Percentiles rank a stretch among this genome's conserved stretches.
phyloP scores from a whole-genome alignment of 2,797 vertebrate species.

The Chelonia mydas region DNA sequence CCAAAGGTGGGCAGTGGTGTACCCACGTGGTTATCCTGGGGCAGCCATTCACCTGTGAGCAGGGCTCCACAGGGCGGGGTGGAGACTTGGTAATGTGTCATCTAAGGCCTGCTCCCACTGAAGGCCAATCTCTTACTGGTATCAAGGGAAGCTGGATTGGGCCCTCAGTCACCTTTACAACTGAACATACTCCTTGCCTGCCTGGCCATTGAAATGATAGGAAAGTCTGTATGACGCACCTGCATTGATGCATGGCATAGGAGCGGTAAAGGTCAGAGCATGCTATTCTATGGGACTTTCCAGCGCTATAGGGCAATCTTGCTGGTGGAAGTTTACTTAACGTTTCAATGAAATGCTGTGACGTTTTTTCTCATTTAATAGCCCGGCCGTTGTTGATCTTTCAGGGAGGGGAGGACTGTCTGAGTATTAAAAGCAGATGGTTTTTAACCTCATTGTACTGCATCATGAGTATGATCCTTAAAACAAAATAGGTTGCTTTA shows the following conservation, averaged over 20 bases:
- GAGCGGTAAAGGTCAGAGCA: background rate
- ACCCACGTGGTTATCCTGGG: background rate
- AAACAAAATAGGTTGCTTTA: background rate
- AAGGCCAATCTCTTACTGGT: fast-evolving
- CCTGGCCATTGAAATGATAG: background rate
- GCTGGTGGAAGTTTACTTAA: background rate
- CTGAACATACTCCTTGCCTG: background rate
- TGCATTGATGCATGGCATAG: background rate
- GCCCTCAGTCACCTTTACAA: background rate
- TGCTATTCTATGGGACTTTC: fast-evolving
- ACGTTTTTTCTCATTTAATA: background rate
- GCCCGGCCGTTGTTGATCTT: background rate
- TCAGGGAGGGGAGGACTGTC: background rate
- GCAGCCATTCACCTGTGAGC: background rate
- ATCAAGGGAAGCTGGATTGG: background rate
- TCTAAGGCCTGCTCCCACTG: background rate
- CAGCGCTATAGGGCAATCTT: background rate
- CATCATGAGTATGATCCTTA: background rate
- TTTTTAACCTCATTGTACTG: background rate
- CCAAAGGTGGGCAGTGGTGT: fast-evolving
- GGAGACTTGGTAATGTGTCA: background rate
- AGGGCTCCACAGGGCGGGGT: background rate
- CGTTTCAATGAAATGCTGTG: background rate
- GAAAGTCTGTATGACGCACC: background rate
- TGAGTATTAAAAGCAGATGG: fast-evolving